These are phyloP conservation scores for Galaxias olidus DNA, from an alignment of 2,797 vertebrate species.

Conservation along the genomic window DNA sequence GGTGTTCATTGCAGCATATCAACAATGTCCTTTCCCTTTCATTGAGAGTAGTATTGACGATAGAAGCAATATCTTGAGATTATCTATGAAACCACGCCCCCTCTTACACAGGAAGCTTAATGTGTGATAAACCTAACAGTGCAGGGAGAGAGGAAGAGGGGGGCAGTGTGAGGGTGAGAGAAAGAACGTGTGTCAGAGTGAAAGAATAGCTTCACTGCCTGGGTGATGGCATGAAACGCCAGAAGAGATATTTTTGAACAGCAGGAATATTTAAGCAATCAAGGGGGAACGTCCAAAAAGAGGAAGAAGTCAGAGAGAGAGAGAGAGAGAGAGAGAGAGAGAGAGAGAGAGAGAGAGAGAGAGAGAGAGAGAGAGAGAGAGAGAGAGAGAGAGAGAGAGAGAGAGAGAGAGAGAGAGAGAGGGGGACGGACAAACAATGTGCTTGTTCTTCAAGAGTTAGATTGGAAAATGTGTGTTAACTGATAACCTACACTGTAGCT, in stretches of 20 bases:
- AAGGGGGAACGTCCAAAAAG: neutral
- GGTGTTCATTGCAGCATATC: no score
- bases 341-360: constrained; percentile 9
- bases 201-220: neutral
- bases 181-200: no score
- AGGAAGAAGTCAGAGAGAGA: neutral
- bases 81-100: no score
- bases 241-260: neutral
- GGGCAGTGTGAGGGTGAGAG: no score
- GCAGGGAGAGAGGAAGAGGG: no score
- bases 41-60: no score
- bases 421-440: neutral
- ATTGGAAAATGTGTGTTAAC: constrained; percentile 12
- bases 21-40: no score
- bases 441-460: neutral
- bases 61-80: no score
- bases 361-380: constrained; percentile 13
- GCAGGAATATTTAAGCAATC: no score
- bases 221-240: neutral
- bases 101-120: no score
- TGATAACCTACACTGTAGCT: constrained; percentile 34
- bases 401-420: neutral
- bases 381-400: neutral
- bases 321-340: constrained; percentile 13
- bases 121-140: no score